Base-by-base conservation (phyloP, 1,140 invertebrate genomes). In the Apolygus lucorum region DNA sequence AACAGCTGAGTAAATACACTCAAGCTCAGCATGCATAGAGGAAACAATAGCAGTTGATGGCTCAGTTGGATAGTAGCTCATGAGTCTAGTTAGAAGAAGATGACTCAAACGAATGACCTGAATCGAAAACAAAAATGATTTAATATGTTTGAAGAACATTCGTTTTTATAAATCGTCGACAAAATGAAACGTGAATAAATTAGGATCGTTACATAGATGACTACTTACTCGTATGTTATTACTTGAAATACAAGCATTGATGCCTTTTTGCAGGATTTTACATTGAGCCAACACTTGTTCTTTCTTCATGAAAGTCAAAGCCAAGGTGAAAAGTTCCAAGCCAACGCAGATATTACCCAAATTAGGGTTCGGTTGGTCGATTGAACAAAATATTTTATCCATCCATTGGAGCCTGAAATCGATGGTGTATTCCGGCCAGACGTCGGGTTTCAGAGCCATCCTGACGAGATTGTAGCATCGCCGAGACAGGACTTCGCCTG, bases 341-440 rank as follows among this genome's bases (percentile, higher is more conserved):
- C 91, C 95, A 1, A 93, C 96, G 76, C 92, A 96, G 59, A 97
- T 93, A 75, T 97, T 97, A n/a, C 88, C 89, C 68, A 88, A 89
- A 76, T 95, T 96, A 1, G 90, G 88, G 72, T 90, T 88, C 8
- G 83, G 80, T n/a, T 81, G 83, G 28, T 90, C 89, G 2, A 90
- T 84, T 22, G 83, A 85, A 0, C 83, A 81, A 67, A 90, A 85
- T 2, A 89, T 86, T 80, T 97, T 96, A 74, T 98, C 95, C 69
- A 98, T 85, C 88, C 94, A 97, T 0, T 82, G 85, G 0, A 98
- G 78, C 77, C 96, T 95, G 0, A 97, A 82, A 76, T 98, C 95
- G 73, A 91, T 90, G 13, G 88, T 88, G 65, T 93, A 91, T 68
- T 93, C 90, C 0, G 90, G 88, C 93, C 95, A 97, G 17, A 98